Evolutionary conservation across 53 echinoderm and acorn worm genomes (phyloP).

Genomic region (Glandiceps talaboti): DNA sequence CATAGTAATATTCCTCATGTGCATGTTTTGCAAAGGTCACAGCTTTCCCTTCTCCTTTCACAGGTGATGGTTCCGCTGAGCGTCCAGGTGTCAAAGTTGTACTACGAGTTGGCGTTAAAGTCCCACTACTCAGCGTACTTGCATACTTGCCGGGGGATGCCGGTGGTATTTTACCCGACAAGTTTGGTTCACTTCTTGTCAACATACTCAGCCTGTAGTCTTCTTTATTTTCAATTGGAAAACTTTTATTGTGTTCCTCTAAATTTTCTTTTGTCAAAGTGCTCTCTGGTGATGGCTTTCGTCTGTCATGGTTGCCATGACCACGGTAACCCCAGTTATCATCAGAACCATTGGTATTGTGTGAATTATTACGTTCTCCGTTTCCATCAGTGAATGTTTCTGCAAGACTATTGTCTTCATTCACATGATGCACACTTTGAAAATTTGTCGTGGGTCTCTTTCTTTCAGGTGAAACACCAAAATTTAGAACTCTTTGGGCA

Average conservation of each 20-base stretch:
- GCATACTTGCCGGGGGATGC: not conserved
- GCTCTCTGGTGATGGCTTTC: not conserved
- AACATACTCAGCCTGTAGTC: not conserved
- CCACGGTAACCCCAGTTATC: not conserved
- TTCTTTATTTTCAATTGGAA: not conserved
- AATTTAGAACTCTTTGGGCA: not conserved
- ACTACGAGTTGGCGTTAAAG: not conserved
- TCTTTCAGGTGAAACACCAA: not conserved
- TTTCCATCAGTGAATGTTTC: not conserved
- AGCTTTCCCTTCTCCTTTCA: not conserved
- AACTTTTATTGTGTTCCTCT: not conserved
- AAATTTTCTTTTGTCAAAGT: not conserved
- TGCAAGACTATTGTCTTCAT: not conserved
- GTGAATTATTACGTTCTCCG: not conserved
- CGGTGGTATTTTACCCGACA: not conserved
- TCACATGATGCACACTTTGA: not conserved
- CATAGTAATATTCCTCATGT: not conserved
- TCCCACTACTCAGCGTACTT: not conserved
- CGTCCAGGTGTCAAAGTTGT: not conserved
- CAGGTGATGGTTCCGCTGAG: not conserved
- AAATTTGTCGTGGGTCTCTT: not conserved
- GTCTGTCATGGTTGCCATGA: too few relatives aligned
- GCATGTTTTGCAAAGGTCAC: not conserved
- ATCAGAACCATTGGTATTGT: not conserved
- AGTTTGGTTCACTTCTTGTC: not conserved